These are phyloP conservation scores for Platyscapa corneri DNA, from an alignment of 1,140 invertebrate species.

Conservation along the genomic window DNA sequence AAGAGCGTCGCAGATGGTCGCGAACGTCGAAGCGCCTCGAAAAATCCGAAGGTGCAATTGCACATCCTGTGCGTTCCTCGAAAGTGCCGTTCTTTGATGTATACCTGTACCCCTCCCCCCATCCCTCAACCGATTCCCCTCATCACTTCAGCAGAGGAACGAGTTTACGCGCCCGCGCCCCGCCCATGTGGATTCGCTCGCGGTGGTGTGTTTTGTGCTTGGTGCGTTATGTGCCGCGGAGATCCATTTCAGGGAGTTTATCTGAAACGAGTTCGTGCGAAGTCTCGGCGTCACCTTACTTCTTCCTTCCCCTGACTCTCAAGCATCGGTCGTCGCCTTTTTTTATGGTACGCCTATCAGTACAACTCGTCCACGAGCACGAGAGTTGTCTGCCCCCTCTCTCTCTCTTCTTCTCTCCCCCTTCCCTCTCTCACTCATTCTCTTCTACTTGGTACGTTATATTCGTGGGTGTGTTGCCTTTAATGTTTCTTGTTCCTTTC, in stretches of 20 bases:
- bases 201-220: conserved; percentile 6
- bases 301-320: not conserved
- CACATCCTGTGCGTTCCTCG: not conserved
- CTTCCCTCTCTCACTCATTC: not conserved
- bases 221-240: conserved; percentile 22
- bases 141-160: not conserved
- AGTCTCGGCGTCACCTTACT: conserved; percentile 58
- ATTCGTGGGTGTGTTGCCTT: conserved; percentile 35
- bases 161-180: not conserved
- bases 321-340: not conserved
- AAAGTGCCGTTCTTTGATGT: conserved; percentile 13
- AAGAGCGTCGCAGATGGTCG: not conserved
- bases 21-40: not conserved
- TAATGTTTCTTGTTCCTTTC: not conserved
- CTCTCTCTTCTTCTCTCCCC: not conserved
- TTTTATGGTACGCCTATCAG: not conserved
- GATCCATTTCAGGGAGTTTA: conserved; percentile 62
- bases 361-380: not conserved
- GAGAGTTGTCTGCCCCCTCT: not conserved
- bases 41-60: not conserved
- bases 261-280: conserved; percentile 59
- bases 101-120: not conserved
- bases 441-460: not conserved
- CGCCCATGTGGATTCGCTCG: not conserved
- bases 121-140: no score